Conservation (phyloP, 2,113 vertebrate species). For the Nesoenas mayeri region DNA sequence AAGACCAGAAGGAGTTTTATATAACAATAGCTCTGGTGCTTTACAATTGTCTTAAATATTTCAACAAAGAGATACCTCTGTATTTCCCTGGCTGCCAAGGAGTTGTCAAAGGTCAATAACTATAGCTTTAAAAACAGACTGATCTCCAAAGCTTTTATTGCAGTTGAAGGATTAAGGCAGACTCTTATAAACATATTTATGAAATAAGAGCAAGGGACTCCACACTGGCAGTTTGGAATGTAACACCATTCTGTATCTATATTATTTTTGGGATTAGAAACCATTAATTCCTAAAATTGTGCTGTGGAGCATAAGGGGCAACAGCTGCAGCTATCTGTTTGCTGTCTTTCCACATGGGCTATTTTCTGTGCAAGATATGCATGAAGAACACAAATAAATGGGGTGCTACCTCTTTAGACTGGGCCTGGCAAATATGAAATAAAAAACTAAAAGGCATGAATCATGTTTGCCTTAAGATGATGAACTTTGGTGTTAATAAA, state of each 20-base stretch:
- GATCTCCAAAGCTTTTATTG: background rate
- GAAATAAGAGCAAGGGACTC: constrained; percentile 46
- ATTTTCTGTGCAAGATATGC: constrained; percentile 49
- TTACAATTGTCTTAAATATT: constrained; percentile 59
- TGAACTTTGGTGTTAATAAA: constrained; percentile 52
- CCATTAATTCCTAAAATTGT: constrained; percentile 73
- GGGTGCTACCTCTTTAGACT: background rate
- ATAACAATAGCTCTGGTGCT: background rate
- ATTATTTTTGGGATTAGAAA: constrained; percentile 72
- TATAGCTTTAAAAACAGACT: constrained; percentile 9
- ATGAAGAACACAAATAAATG: constrained; percentile 28
- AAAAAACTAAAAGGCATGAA: constrained; percentile 29
- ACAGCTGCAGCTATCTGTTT: constrained; percentile 69
- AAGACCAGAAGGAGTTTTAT: constrained; percentile 50
- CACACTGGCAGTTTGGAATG: constrained; percentile 37
- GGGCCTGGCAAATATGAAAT: constrained; percentile 1
- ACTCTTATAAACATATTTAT: constrained; percentile 61
- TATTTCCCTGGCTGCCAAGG: constrained; percentile 16
- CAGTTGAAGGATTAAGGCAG: background rate
- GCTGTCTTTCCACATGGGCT: constrained; percentile 71
- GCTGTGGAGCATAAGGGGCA: constrained; percentile 71
- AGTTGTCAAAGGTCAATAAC: constrained; percentile 27
- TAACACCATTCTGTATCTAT: constrained; percentile 36
- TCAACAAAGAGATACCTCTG: constrained; percentile 17
- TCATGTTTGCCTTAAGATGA: constrained; percentile 9